A percentile compares a stretch with the other conserved stretches of the same genome.
Evolutionary conservation across 2,888 invertebrate species (phyloP).

Genomic region (Norana najaformis): DNA sequence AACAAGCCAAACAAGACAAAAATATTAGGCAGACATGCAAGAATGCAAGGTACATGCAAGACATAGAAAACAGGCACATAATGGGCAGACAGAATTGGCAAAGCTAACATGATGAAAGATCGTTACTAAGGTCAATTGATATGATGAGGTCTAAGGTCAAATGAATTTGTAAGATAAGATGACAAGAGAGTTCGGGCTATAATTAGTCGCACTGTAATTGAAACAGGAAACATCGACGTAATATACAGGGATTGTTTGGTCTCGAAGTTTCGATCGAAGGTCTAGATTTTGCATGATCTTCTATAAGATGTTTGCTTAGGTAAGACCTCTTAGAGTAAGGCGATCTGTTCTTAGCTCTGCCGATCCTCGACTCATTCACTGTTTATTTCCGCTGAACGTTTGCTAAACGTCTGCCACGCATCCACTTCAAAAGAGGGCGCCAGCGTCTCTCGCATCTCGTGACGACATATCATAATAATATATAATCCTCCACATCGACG

Average conservation of each 20-base stretch:
- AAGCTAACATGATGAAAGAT: neutral
- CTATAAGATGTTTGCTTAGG: neutral
- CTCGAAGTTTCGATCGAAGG: neutral
- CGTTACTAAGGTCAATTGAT: neutral
- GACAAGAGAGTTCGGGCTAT: neutral
- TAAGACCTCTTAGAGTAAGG: neutral
- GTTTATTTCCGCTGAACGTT: neutral
- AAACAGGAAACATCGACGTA: neutral
- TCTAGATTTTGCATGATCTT: neutral
- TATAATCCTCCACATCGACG: neutral
- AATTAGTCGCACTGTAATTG: neutral
- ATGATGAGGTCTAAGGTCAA: neutral
- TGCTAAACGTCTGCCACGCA: neutral
- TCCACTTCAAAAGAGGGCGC: neutral
- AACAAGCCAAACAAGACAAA: neutral
- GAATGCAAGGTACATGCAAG: neutral
- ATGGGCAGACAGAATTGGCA: neutral
- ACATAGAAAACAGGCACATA: neutral
- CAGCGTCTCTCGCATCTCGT: neutral
- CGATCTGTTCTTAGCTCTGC: neutral
- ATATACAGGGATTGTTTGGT: neutral
- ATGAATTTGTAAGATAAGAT: neutral
- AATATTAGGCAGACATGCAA: neutral
- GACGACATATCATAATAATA: neutral
- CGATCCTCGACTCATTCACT: neutral